Evolutionary conservation across 1,140 invertebrate genomes (phyloP).

Genomic region (Atta texana): DNA sequence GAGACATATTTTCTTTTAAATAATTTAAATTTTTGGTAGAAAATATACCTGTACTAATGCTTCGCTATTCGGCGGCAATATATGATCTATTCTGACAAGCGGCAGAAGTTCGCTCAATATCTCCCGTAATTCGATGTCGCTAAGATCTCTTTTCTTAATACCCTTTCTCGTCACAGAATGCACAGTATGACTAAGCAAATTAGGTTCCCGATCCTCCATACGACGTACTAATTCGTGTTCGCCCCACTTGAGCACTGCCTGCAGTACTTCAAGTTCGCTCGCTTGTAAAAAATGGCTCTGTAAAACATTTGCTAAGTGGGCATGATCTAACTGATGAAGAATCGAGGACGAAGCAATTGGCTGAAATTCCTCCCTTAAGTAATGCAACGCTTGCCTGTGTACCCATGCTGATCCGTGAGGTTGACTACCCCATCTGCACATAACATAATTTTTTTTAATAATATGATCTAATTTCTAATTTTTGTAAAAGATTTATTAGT

Average conservation of each 20-base stretch:
- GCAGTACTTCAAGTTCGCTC: constrained; percentile 94
- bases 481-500: not conserved
- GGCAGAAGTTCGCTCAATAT: constrained; percentile 94
- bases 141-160: constrained; percentile 93
- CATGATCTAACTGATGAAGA: constrained; percentile 93
- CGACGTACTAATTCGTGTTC: constrained; percentile 93
- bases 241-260: constrained; percentile 96
- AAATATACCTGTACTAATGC: constrained; percentile 88
- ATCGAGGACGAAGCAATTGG: constrained; percentile 91
- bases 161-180: constrained; percentile 95
- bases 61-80: constrained; percentile 95
- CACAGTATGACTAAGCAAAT: constrained; percentile 95
- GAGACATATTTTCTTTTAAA: constrained; percentile 1
- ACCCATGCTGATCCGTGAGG: constrained; percentile 97
- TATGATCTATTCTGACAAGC: constrained; percentile 95
- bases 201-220: constrained; percentile 96
- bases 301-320: constrained; percentile 92
- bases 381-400: constrained; percentile 94
- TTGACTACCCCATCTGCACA: constrained; percentile 92
- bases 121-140: constrained; percentile 95
- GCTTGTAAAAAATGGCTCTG: constrained; percentile 97
- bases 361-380: constrained; percentile 94
- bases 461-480: not conserved
- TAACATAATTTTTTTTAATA: not conserved
- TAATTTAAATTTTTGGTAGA: not conserved